Percentiles rank a stretch among this genome's conserved stretches.
Conservation (phyloP, 1,140 invertebrate species). For the Drosophila obscura region DNA sequence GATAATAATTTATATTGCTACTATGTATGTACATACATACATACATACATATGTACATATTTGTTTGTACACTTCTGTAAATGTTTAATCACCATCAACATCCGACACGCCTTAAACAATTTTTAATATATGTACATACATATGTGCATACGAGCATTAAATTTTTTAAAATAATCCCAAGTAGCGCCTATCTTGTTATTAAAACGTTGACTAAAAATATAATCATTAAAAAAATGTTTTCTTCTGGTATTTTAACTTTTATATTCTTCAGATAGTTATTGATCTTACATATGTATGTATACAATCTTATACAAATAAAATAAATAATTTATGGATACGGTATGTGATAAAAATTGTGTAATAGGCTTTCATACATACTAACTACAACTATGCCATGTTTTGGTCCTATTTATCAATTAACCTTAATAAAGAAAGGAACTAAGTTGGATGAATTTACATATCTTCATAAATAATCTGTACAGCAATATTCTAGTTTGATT, state of each 20-base stretch:
- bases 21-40: too few species aligned
- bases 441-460: conserved; percentile 57
- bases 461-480: conserved; percentile 35
- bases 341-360: conserved; percentile 41
- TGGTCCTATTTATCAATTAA: conserved; percentile 50
- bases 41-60: too few species aligned
- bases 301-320: conserved; percentile 49
- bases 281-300: conserved; percentile 18
- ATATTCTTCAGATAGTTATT: conserved; percentile 48
- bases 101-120: too few species aligned
- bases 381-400: conserved; percentile 42
- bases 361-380: conserved; percentile 48
- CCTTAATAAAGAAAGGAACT: conserved; percentile 73
- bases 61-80: too few species aligned
- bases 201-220: too few species aligned
- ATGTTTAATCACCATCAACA: too few species aligned
- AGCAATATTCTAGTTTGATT: conserved; percentile 10
- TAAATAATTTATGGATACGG: conserved; percentile 54
- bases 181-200: too few species aligned
- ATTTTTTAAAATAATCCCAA: too few species aligned
- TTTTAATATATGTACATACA: too few species aligned
- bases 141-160: too few species aligned
- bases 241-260: conserved; percentile 40
- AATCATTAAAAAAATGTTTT: neutral
- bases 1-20: too few species aligned